Conservation (phyloP, 2,797 vertebrate species). For the Phoxinus dragarum region DNA sequence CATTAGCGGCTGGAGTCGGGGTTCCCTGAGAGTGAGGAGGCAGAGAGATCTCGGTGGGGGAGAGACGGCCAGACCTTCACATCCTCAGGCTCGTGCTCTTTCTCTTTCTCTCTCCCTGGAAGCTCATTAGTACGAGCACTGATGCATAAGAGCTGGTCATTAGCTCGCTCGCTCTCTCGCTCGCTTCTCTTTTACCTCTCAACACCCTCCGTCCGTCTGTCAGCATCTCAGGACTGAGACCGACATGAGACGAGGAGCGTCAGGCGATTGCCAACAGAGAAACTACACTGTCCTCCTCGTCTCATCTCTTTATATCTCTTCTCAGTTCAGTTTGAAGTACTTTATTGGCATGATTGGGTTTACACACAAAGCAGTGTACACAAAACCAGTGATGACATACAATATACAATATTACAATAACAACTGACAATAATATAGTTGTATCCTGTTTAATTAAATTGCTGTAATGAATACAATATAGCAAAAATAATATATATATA, state of each 20-base stretch:
- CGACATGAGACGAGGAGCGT: conserved; percentile 86
- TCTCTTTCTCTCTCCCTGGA: conserved; percentile 98
- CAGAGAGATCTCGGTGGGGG: conserved; percentile 97
- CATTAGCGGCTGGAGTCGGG: conserved; percentile 94
- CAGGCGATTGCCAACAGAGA: conserved; percentile 77
- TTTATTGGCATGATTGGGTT: not conserved
- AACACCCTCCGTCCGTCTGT: conserved; percentile 42
- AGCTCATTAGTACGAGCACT: conserved; percentile 99
- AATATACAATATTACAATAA: not conserved
- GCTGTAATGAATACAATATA: not conserved
- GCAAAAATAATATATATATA: no score
- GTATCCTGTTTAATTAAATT: no score
- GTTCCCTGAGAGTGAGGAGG: conserved; percentile 96
- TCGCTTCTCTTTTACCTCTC: conserved; percentile 52
- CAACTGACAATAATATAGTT: not conserved
- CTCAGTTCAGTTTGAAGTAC: not conserved
- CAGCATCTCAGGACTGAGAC: conserved; percentile 44
- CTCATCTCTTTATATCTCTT: not conserved
- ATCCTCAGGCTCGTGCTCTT: conserved; percentile 93
- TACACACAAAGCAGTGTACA: not conserved
- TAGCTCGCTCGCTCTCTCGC: conserved; percentile 84
- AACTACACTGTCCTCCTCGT: conserved; percentile 49
- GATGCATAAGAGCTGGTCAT: conserved; percentile 99
- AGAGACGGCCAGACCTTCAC: conserved; percentile 96
- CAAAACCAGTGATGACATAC: not conserved